Evolutionary conservation across 2,797 vertebrate genomes (phyloP).

Genomic region (Crenuchus spilurus): DNA sequence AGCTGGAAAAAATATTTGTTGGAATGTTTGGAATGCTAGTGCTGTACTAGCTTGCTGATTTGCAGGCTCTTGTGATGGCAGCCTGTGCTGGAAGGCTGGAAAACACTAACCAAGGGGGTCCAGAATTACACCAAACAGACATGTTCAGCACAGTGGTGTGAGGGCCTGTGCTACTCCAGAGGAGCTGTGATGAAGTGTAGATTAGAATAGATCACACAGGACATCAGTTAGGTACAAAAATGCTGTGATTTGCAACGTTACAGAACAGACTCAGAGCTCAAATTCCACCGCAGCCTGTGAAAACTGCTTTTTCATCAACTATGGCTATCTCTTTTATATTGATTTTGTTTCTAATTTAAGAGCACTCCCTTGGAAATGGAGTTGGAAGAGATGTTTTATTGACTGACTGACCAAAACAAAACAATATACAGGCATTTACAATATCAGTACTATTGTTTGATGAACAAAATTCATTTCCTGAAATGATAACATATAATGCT

Average conservation of each 20-base stretch:
- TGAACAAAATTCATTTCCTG: slow-evolving; percentile 49
- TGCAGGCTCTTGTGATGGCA: slow-evolving; percentile 32
- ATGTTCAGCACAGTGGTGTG: slow-evolving; percentile 58
- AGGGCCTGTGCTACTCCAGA: slow-evolving; percentile 35
- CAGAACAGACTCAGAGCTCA: slow-evolving; percentile 35
- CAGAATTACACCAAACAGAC: slow-evolving; percentile 51
- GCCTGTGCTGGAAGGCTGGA: neutral
- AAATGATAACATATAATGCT: slow-evolving; percentile 46
- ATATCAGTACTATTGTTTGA: slow-evolving; percentile 48
- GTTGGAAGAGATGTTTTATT: slow-evolving; percentile 26
- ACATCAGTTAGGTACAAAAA: neutral
- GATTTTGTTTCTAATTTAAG: slow-evolving; percentile 36
- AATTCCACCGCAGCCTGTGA: neutral
- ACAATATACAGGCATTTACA: slow-evolving; percentile 29
- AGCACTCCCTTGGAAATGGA: slow-evolving; percentile 10
- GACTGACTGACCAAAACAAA: slow-evolving; percentile 4
- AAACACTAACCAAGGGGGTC: slow-evolving; percentile 1
- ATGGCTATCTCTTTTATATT: slow-evolving; percentile 13
- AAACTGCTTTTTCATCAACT: slow-evolving; percentile 5
- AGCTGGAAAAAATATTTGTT: no score
- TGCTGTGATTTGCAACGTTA: slow-evolving; percentile 16
- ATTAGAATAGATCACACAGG: slow-evolving; percentile 2
- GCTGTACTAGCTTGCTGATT: slow-evolving; percentile 6
- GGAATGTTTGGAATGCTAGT: slow-evolving; percentile 46
- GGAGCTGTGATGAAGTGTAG: slow-evolving; percentile 31